A percentile compares a stretch with the other conserved stretches of the same genome.
These are phyloP conservation scores for Campylorhamphus procurvoides DNA, from an alignment of 2,113 vertebrate species.

Conservation along the genomic window DNA sequence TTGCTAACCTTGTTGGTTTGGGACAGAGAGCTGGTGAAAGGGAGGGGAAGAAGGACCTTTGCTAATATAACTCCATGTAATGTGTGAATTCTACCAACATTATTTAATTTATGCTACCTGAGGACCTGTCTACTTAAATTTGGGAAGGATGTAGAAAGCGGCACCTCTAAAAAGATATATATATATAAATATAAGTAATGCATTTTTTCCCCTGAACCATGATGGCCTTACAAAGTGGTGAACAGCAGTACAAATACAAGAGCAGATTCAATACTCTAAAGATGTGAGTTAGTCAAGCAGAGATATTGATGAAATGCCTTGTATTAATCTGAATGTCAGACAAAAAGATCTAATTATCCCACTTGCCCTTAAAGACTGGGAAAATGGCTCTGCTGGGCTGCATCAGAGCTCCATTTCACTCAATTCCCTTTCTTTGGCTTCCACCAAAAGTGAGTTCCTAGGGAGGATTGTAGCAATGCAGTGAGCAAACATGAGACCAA, in stretches of 20 bases:
- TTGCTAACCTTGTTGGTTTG: not conserved
- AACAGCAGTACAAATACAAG: not conserved
- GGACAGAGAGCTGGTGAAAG: not conserved
- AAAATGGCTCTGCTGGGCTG: not conserved
- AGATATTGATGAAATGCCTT: not conserved
- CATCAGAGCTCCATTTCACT: not conserved
- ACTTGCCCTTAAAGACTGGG: not conserved
- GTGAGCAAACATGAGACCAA: not conserved
- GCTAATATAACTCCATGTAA: rapidly evolving
- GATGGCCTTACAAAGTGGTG: not conserved
- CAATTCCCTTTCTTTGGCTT: not conserved
- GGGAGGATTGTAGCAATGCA: not conserved
- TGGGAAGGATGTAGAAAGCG: not conserved
- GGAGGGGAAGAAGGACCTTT: not conserved
- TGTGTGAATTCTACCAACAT: not conserved
- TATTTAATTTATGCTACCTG: not conserved
- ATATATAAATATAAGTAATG: not conserved
- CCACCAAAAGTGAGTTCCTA: not conserved
- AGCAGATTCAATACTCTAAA: not conserved
- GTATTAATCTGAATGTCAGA: not conserved
- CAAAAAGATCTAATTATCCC: not conserved
- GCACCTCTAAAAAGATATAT: not conserved
- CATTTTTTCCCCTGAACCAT: not conserved
- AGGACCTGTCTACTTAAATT: not conserved
- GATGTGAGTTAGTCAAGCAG: not conserved